Base-by-base conservation (phyloP, 2,113 vertebrate genomes). In the Burhinus oedicnemus region DNA sequence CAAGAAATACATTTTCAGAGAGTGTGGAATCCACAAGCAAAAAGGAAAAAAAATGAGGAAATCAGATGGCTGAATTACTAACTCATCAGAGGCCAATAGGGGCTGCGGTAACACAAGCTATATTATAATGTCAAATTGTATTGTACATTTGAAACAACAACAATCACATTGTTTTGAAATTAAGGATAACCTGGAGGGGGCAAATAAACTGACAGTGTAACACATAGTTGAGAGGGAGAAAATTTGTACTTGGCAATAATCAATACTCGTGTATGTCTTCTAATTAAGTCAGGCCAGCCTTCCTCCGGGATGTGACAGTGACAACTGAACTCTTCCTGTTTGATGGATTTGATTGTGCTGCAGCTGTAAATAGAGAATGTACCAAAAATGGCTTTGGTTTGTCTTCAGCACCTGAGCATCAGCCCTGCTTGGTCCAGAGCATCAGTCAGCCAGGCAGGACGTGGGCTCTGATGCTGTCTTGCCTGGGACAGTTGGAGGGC, bases 171-270 rank as follows among this genome's bases (percentile, higher is more conserved):
- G 79, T 82, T 95, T 86, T 95, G 95, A 96, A 96, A 96, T 97
- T 95, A 97, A 91, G 89, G 93, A 65, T 94, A 95, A 95, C 87
- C 96, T 91, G 84, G 89, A 96, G 89, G 82, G 60, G 71, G 58
- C n/a, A 95, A 95, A 95, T 88, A 95, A 94, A 84, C 84, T 82
- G 74, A 68, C 62, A 72, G 34, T 25, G n/a, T 29, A 29, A n/a
- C 32, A 74, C 42, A 7, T 12, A 70, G 62, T 38, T 62, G 51
- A 74, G 81, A 69, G 47, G 77, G 80, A 84, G 85, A 86, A 82
- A 87, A 91, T 94, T 95, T 85, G 54, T 92, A 19, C 81, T 89
- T 85, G 84, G 78, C 70, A 70, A 90, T 97, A 96, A 97, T 97
- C 95, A 88, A 95, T 97, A 97, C 79, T 83, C 4, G 0, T 93